phyloP scores from a whole-genome alignment of 2,888 invertebrate species.

The Hedya salicella region DNA sequence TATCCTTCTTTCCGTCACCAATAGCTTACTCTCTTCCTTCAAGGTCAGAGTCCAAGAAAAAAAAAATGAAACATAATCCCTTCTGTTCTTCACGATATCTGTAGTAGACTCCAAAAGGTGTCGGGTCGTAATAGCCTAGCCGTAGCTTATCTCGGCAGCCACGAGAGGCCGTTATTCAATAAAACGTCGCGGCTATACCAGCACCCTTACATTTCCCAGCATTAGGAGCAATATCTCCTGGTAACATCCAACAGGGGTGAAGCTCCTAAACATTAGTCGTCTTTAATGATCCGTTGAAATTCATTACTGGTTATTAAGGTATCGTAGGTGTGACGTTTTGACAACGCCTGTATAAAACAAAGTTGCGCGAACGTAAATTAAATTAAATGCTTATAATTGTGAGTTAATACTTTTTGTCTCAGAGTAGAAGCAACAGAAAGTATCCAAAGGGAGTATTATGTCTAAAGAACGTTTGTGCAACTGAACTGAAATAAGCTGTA shows the following conservation, averaged over 20 bases:
- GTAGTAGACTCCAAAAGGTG: slow-evolving; percentile 45
- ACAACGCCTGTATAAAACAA: not conserved
- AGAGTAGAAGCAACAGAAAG: no score
- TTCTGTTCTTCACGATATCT: slow-evolving; percentile 6
- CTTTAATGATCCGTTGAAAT: not conserved
- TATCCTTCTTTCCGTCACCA: no score
- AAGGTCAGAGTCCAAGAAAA: no score
- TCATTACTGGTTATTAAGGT: not conserved
- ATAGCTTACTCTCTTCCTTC: no score
- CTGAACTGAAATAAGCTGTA: no score
- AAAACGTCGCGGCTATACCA: slow-evolving; percentile 61
- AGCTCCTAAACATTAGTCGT: slow-evolving; percentile 23
- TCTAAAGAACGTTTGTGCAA: no score
- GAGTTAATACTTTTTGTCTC: no score
- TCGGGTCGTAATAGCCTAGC: slow-evolving; percentile 49
- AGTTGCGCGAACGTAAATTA: no score
- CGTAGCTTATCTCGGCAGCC: slow-evolving; percentile 65
- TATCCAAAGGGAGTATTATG: no score
- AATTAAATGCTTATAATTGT: no score
- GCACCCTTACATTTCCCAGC: slow-evolving; percentile 55
- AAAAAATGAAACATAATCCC: no score
- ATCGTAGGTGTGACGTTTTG: not conserved
- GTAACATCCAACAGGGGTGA: slow-evolving; percentile 45
- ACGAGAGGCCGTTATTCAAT: slow-evolving; percentile 74
- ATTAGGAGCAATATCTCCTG: slow-evolving; percentile 59